Evolutionary conservation across 2,888 invertebrate genomes (phyloP).

Genomic region (Saturnia pavonia): DNA sequence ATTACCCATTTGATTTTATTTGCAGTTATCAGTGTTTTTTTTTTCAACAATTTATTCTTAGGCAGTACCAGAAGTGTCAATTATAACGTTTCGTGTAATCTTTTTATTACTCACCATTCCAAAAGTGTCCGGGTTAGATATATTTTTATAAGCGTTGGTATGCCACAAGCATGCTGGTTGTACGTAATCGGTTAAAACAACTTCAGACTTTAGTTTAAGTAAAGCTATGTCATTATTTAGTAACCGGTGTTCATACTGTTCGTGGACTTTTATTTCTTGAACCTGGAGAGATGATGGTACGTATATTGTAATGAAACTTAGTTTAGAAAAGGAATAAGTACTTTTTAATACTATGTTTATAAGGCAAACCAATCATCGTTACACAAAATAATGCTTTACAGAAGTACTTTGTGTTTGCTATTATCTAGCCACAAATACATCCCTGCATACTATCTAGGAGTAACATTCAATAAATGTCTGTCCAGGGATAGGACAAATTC

Average conservation of each 20-base stretch:
- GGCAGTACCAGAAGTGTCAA: no score
- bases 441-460: no score
- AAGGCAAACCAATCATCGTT: no score
- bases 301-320: no score
- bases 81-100: no score
- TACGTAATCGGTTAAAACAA: slow-evolving; percentile 47
- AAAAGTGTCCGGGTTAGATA: slow-evolving; percentile 29
- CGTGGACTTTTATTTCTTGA: slow-evolving; percentile 47
- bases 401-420: neutral
- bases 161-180: slow-evolving; percentile 63
- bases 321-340: neutral
- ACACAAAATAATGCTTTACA: neutral
- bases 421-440: neutral
- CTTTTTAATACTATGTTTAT: neutral
- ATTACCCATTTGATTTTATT: no score
- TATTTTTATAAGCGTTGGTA: slow-evolving; percentile 37
- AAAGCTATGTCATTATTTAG: slow-evolving; percentile 56
- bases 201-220: slow-evolving; percentile 50
- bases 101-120: slow-evolving; percentile 53
- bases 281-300: slow-evolving; percentile 36
- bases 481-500: no score
- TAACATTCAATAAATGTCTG: no score
- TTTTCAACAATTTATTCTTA: no score
- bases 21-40: no score
- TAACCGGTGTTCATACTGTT: slow-evolving; percentile 33